Conservation (phyloP, 2,113 vertebrate genomes). For the Chaetodon auriga region DNA sequence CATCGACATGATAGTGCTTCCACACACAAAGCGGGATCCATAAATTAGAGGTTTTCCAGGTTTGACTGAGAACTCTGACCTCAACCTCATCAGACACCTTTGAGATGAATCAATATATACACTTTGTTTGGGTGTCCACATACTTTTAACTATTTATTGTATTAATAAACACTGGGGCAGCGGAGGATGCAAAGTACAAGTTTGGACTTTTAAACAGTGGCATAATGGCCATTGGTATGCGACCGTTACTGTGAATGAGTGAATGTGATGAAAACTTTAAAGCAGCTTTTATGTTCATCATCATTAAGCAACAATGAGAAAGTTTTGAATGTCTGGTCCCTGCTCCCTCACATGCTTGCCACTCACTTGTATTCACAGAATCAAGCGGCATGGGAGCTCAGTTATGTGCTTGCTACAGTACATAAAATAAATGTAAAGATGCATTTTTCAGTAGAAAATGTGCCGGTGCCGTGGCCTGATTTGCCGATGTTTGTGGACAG, state of each 20-base stretch:
- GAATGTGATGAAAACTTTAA: too few species aligned
- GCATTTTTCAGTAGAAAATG: background rate
- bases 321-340: too few species aligned
- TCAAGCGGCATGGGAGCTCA: background rate
- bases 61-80: background rate
- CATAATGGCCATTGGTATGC: background rate
- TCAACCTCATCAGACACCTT: too few species aligned
- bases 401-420: background rate
- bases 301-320: background rate
- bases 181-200: background rate
- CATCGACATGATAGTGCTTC: background rate
- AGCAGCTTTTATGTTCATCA: too few species aligned
- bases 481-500: slow-evolving; percentile 53
- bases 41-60: background rate
- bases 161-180: too few species aligned
- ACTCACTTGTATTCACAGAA: background rate
- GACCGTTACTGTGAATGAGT: too few species aligned
- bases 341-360: too few species aligned
- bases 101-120: too few species aligned
- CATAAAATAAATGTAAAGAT: background rate
- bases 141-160: too few species aligned
- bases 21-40: background rate
- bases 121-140: too few species aligned
- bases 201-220: background rate
- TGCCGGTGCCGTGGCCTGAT: background rate